A percentile compares a stretch with the other conserved stretches of the same genome.
Evolutionary conservation across 2,888 invertebrate genomes (phyloP).

Genomic region (Tortrix viridana): DNA sequence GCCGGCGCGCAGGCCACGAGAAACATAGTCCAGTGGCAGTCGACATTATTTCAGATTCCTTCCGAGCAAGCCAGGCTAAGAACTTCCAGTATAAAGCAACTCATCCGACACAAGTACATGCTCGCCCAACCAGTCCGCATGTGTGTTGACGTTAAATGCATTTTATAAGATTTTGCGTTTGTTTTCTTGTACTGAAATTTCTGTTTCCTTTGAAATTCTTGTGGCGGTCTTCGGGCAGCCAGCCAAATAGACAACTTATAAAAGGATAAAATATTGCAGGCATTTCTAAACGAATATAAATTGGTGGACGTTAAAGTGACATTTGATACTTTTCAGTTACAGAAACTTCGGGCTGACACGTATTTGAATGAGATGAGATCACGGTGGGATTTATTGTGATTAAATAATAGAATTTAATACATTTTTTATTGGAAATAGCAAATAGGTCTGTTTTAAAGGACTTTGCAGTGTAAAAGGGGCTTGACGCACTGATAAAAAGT

Average conservation of each 20-base stretch:
- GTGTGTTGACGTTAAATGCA: slow-evolving; percentile 76
- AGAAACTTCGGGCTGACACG: slow-evolving; percentile 10
- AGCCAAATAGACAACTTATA: slow-evolving; percentile 76
- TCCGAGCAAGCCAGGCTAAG: slow-evolving; percentile 50
- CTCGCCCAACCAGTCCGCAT: slow-evolving; percentile 61
- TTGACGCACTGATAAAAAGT: slow-evolving; percentile 56
- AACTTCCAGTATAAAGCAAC: slow-evolving; percentile 66
- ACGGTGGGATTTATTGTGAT: slow-evolving; percentile 3
- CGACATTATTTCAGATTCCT: slow-evolving; percentile 59
- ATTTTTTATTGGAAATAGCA: neutral
- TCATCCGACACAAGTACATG: slow-evolving; percentile 57
- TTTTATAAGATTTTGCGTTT: slow-evolving; percentile 77
- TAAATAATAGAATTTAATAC: neutral
- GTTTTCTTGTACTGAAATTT: slow-evolving; percentile 68
- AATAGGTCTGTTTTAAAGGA: slow-evolving; percentile 18
- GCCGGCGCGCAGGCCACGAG: slow-evolving; percentile 39
- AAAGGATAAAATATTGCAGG: slow-evolving; percentile 65
- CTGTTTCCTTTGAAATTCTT: slow-evolving; percentile 70
- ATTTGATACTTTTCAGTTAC: slow-evolving; percentile 43
- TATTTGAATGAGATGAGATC: slow-evolving; percentile 41
- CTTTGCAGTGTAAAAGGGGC: slow-evolving; percentile 40
- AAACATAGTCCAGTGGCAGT: slow-evolving; percentile 54
- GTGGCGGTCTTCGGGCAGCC: slow-evolving; percentile 65
- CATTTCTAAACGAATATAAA: slow-evolving; percentile 65
- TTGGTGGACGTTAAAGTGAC: slow-evolving; percentile 52